Conservation (phyloP, 2,888 invertebrate species). For the Bursaphelenchus okinawaensis region DNA sequence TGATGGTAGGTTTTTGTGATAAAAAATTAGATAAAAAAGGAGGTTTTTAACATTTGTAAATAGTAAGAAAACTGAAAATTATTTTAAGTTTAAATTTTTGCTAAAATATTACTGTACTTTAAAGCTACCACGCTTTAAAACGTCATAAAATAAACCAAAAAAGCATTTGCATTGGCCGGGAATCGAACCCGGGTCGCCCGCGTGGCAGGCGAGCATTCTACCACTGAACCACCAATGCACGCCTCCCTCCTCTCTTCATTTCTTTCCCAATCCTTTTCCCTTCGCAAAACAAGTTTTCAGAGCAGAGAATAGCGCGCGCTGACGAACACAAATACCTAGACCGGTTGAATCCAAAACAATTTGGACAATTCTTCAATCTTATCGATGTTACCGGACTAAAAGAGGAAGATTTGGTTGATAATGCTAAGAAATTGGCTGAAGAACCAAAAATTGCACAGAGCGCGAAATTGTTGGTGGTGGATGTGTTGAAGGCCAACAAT, state of each 20-base stretch:
- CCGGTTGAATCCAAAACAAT: background rate
- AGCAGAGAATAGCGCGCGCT: background rate
- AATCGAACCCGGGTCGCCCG: constrained; percentile 54
- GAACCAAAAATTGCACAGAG: background rate
- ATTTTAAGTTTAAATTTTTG: too few relatives aligned
- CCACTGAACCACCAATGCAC: constrained; percentile 48
- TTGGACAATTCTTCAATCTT: background rate
- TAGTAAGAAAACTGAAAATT: too few relatives aligned
- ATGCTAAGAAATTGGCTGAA: background rate
- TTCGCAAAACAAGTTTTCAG: background rate
- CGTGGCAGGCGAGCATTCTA: constrained; percentile 56
- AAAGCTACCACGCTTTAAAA: too few relatives aligned
- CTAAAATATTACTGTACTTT: too few relatives aligned
- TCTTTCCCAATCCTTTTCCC: background rate
- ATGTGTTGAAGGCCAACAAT: background rate
- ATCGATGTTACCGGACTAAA: background rate
- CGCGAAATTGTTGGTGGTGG: background rate
- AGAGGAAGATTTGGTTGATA: background rate
- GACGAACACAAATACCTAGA: background rate
- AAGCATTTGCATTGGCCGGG: constrained; percentile 48
- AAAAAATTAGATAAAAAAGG: too few relatives aligned
- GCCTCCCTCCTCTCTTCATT: background rate
- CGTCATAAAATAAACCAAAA: background rate
- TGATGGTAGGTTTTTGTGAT: too few relatives aligned
- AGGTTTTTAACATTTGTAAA: too few relatives aligned